phyloP scores from a whole-genome alignment of 2,888 invertebrate genomes.

The Ctena decussata region DNA sequence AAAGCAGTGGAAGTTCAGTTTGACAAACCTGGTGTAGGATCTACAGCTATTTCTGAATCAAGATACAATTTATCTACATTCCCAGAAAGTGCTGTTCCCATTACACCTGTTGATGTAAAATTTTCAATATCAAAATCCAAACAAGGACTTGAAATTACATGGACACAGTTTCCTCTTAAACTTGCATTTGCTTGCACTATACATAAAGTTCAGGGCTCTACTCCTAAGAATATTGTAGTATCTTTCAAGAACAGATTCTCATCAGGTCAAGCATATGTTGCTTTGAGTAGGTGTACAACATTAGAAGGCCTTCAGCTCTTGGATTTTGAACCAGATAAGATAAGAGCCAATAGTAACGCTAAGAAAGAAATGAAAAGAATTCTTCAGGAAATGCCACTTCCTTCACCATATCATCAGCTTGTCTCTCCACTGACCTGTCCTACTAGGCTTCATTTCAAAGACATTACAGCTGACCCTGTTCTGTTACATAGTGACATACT shows the following conservation, averaged over 20 bases:
- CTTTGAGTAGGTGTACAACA: conserved; percentile 55
- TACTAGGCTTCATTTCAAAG: conserved; percentile 18
- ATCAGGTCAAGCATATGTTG: conserved; percentile 62
- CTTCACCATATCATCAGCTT: no score
- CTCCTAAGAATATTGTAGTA: conserved; percentile 49
- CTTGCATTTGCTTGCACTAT: conserved; percentile 58
- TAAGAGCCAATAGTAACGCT: neutral
- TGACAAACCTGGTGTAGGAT: conserved; percentile 44
- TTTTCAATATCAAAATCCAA: conserved; percentile 32
- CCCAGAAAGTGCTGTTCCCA: neutral
- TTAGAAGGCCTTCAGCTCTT: conserved; percentile 26
- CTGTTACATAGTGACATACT: conserved; percentile 16
- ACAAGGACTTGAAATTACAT: conserved; percentile 23
- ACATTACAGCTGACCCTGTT: conserved; percentile 17
- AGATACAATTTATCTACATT: conserved; percentile 16
- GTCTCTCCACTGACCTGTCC: no score
- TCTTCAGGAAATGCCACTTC: no score
- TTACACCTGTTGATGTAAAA: conserved; percentile 1
- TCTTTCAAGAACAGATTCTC: conserved; percentile 51
- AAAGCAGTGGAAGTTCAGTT: conserved; percentile 22
- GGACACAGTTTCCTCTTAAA: conserved; percentile 58
- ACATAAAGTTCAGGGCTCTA: conserved; percentile 62
- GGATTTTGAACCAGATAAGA: conserved; percentile 1
- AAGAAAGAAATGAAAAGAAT: conserved; percentile 7
- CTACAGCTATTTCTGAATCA: conserved; percentile 33